These are phyloP conservation scores for Agelastica alni DNA, from an alignment of 2,888 invertebrate species.

Conservation along the genomic window DNA sequence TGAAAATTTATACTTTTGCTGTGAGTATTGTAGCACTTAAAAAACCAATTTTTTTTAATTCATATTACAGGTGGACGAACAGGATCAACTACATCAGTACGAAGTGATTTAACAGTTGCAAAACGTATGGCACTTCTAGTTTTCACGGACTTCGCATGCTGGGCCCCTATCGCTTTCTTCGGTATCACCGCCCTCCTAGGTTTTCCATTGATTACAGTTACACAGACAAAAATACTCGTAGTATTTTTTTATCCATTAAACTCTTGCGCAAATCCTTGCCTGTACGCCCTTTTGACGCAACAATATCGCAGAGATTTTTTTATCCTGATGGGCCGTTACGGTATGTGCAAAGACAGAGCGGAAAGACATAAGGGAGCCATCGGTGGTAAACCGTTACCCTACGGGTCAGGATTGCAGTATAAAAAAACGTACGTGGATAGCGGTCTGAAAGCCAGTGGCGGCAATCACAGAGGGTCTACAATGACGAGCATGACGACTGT, in stretches of 20 bases:
- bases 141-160: constrained; percentile 67
- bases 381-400: constrained; percentile 54
- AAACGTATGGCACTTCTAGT: constrained; percentile 70
- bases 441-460: constrained; percentile 41
- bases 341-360: constrained; percentile 56
- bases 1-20: too few relatives aligned
- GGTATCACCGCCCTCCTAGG: constrained; percentile 68
- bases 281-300: constrained; percentile 70
- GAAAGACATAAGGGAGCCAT: constrained; percentile 57
- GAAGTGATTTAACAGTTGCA: constrained; percentile 61
- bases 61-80: constrained; percentile 62
- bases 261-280: constrained; percentile 70
- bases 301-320: constrained; percentile 66
- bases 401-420: constrained; percentile 52
- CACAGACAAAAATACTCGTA: constrained; percentile 61
- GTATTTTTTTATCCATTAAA: constrained; percentile 73
- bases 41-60: too few relatives aligned
- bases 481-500: constrained; percentile 53
- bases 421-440: constrained; percentile 33
- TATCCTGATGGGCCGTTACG: constrained; percentile 59
- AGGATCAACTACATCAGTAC: constrained; percentile 56
- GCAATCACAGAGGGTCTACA: constrained; percentile 50
- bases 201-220: constrained; percentile 63
- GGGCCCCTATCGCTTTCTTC: constrained; percentile 70
- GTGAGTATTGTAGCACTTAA: too few relatives aligned